A percentile compares a stretch with the other conserved stretches of the same genome.
These are phyloP conservation scores for Drosophila fungiperda DNA, from an alignment of 2,888 invertebrate species.

Conservation along the genomic window DNA sequence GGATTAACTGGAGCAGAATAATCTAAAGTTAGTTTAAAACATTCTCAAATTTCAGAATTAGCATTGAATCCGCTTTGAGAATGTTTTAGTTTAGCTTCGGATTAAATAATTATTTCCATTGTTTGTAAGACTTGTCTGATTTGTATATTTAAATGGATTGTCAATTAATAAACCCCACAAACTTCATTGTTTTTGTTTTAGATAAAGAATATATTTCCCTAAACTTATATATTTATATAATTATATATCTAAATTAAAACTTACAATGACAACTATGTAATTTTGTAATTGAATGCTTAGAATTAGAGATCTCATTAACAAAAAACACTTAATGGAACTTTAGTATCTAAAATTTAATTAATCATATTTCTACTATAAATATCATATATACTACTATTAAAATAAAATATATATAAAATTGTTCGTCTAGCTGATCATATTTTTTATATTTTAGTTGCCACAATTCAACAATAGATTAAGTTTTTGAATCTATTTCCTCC, in stretches of 20 bases:
- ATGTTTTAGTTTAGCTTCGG: slow-evolving; percentile 31
- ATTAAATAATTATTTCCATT: background rate
- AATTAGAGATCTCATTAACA: background rate
- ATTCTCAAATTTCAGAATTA: slow-evolving; percentile 4
- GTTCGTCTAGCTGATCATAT: too few species aligned
- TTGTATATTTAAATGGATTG: slow-evolving; percentile 15
- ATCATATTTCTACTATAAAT: background rate
- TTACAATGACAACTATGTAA: background rate
- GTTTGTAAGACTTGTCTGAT: background rate
- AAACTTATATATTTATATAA: too few species aligned
- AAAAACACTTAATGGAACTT: too few species aligned
- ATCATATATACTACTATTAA: background rate
- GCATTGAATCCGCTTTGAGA: background rate
- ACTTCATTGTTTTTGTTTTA: slow-evolving; percentile 9
- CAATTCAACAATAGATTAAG: background rate
- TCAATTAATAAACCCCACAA: slow-evolving; percentile 8
- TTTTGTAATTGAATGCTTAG: background rate
- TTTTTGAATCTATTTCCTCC: background rate
- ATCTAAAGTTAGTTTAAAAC: slow-evolving; percentile 27
- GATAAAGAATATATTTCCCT: background rate
- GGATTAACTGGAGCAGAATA: background rate
- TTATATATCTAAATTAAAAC: background rate
- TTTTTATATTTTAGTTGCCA: too few species aligned
- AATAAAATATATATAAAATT: background rate
- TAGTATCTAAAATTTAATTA: background rate